Conservation (phyloP, 2,113 vertebrate species). For the Lathamus discolor region DNA sequence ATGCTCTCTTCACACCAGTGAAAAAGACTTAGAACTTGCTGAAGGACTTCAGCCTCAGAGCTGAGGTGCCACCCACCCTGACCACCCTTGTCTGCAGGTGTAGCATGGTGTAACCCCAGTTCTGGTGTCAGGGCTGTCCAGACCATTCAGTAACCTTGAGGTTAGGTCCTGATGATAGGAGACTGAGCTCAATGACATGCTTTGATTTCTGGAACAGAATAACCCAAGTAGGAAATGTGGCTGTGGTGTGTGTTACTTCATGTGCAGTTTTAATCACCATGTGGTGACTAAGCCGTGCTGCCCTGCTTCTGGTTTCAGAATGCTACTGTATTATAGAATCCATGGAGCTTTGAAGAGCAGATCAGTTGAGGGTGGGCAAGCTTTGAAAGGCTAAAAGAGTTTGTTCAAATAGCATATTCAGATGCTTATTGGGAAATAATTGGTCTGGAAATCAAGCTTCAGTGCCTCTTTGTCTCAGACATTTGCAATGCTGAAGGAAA, state of each 20-base stretch:
- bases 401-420: neutral
- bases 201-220: conserved; percentile 22
- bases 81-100: neutral
- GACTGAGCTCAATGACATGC: neutral
- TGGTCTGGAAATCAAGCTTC: conserved; percentile 22
- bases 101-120: neutral
- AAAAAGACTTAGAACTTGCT: neutral
- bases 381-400: neutral
- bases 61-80: accelerated
- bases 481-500: neutral
- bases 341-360: neutral
- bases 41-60: neutral
- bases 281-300: neutral
- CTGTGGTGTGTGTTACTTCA: neutral
- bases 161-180: neutral
- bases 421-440: neutral
- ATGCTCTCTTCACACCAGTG: neutral
- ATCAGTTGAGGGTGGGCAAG: neutral
- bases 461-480: neutral
- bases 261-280: neutral
- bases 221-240: neutral
- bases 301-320: neutral
- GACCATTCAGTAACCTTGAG: neutral
- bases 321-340: neutral
- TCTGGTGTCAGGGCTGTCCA: neutral